Evolutionary conservation across 2,113 vertebrate species (phyloP), one percentile per base, ranked within the genome.

Genomic region (Planiliza haematocheilus): DNA sequence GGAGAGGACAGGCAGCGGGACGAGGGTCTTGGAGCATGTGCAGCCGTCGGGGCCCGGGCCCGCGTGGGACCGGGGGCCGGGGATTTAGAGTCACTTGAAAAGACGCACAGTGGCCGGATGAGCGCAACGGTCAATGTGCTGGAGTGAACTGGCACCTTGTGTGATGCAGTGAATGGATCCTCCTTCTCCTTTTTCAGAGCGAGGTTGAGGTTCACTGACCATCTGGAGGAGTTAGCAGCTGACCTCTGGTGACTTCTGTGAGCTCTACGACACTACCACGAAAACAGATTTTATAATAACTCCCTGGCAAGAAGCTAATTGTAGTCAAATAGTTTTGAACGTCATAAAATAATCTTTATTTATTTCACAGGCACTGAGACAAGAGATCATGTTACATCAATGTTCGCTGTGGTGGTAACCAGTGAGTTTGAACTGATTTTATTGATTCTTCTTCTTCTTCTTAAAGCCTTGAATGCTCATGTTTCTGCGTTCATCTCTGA

Each of bases 21-120:
- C 1, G 21, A 45, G 64, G 84, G 59, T 65, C 79, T 45, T n/a
- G 68, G 51, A 55, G 41, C 57, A 61, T 58, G 34, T 39, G 68
- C 42, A 42, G 60, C 37, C 51, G 24, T 60, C 7, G 38, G n/a
- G n/a, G n/a, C n/a, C 38, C 50, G 48, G 2, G 64, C 43, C 77
- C 2, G 48, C 55, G 51, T 12, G 62, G 41, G 70, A 69, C 57
- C 60, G 8, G 46, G 36, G 41, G 70, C 66, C 56, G 79, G 84
- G 83, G 82, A 82, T 86, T 87, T 86, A 65, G 77, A 81, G 61
- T 38, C 42, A 14, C 70, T 77, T 77, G 59, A 74, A 77, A 72
- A 70, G 65, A 64, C 49, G 46, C 16, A 48, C 11, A n/a, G 52
- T 2, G 69, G 76, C 69, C 18, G 83, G 62, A 77, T 83, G 79